Percentiles rank a stretch among this genome's conserved stretches.
These are phyloP conservation scores for Drosophila austrosaltans DNA, from an alignment of 2,888 invertebrate species.

Conservation along the genomic window DNA sequence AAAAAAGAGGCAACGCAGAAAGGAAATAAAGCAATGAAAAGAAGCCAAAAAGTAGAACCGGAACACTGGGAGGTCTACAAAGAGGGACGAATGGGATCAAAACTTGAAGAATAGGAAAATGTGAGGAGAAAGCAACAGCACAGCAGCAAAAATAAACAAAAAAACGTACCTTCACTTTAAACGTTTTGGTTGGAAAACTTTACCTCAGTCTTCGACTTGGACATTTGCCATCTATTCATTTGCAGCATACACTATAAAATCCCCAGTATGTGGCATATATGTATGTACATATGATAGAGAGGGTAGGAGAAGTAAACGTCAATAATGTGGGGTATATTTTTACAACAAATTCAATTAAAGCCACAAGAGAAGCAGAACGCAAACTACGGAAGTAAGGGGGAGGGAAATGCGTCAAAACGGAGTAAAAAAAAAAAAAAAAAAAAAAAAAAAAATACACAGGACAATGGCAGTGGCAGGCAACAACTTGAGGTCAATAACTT, in stretches of 20 bases:
- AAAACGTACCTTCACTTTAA: slow-evolving; percentile 56
- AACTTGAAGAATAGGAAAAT: slow-evolving; percentile 75
- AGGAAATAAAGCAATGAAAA: slow-evolving; percentile 53
- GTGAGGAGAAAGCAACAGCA: slow-evolving; percentile 47
- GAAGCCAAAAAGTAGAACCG: slow-evolving; percentile 72
- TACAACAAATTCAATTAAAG: slow-evolving; percentile 65
- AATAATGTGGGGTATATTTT: slow-evolving; percentile 65
- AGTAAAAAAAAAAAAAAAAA: slow-evolving; percentile 30
- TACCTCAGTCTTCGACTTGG: slow-evolving; percentile 54
- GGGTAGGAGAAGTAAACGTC: slow-evolving; percentile 27
- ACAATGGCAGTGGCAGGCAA: too few relatives aligned
- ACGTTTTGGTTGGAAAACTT: slow-evolving; percentile 70
- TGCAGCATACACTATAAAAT: slow-evolving; percentile 49
- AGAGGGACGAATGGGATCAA: slow-evolving; percentile 20
- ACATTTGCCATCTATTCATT: slow-evolving; percentile 46
- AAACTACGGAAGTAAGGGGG: too few relatives aligned
- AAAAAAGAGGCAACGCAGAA: slow-evolving; percentile 42
- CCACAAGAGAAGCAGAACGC: slow-evolving; percentile 6
- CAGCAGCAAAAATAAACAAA: slow-evolving; percentile 41
- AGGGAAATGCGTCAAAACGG: slow-evolving; percentile 67
- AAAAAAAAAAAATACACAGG: neutral
- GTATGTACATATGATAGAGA: neutral
- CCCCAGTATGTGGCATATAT: slow-evolving; percentile 39
- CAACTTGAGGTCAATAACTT: too few relatives aligned
- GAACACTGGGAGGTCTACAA: slow-evolving; percentile 7